Conservation (phyloP, 2,888 invertebrate genomes). For the Lutraria lutraria region DNA sequence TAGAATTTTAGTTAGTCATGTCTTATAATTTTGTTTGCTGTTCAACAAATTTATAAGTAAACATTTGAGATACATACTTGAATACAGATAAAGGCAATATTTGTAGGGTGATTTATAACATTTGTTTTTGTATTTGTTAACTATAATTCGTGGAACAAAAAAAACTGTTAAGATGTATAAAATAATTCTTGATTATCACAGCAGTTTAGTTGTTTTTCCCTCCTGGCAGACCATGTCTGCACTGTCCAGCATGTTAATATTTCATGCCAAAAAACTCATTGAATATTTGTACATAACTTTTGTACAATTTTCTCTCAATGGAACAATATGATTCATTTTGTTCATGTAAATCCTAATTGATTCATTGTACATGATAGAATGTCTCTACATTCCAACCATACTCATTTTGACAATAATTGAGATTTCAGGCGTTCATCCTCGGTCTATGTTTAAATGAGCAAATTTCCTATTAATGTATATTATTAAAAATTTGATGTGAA, state of each 20-base stretch:
- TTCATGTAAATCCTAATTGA: too few relatives aligned
- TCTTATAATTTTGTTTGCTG: neutral
- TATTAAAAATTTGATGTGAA: too few relatives aligned
- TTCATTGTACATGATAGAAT: too few relatives aligned
- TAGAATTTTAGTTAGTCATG: neutral
- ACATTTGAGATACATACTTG: neutral
- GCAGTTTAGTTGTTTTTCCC: neutral
- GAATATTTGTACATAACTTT: too few relatives aligned
- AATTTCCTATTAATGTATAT: too few relatives aligned
- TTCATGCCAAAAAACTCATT: too few relatives aligned
- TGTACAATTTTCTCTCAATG: too few relatives aligned
- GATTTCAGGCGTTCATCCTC: too few relatives aligned
- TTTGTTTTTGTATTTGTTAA: neutral
- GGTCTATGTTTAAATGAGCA: too few relatives aligned
- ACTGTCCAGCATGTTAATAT: neutral
- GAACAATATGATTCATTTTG: too few relatives aligned
- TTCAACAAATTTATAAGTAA: neutral
- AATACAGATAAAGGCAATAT: neutral
- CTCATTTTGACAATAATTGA: too few relatives aligned
- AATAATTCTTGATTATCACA: neutral
- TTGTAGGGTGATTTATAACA: neutral
- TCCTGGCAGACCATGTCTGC: neutral
- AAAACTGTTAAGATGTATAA: conserved; percentile 6
- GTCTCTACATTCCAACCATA: too few relatives aligned
- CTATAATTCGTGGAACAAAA: neutral